Evolutionary conservation across 2,113 vertebrate genomes (phyloP).

Genomic region (Gasterosteus aculeatus): DNA sequence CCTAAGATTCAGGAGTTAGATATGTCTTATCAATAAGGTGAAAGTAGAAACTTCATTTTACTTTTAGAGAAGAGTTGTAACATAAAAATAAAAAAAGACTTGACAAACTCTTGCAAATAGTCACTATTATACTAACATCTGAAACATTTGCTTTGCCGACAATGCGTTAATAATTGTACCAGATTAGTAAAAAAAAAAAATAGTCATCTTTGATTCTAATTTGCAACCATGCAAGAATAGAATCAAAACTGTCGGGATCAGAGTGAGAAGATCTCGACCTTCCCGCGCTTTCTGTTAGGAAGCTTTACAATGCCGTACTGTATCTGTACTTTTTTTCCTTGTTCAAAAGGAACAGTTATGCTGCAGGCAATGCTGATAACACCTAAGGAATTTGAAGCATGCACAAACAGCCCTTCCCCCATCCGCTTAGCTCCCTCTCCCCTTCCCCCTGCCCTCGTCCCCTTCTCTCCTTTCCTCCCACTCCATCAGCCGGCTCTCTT

Average conservation of each 20-base stretch:
- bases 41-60: background rate
- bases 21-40: background rate
- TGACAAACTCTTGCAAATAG: background rate
- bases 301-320: slow-evolving; percentile 28
- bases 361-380: slow-evolving; percentile 77
- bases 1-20: background rate
- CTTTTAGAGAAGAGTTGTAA: background rate
- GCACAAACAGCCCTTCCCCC: slow-evolving; percentile 81
- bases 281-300: slow-evolving; percentile 8
- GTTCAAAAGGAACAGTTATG: slow-evolving; percentile 73
- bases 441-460: slow-evolving; percentile 53
- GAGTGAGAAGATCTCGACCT: slow-evolving; percentile 15
- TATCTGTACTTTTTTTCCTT: slow-evolving; percentile 32
- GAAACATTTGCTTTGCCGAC: background rate
- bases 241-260: slow-evolving; percentile 15
- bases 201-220: slow-evolving; percentile 8
- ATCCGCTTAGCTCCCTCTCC: slow-evolving; percentile 52
- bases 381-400: slow-evolving; percentile 80
- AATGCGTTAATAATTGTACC: background rate
- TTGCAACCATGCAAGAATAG: slow-evolving; percentile 7
- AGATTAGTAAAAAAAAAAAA: background rate
- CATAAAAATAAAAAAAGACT: background rate
- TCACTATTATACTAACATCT: background rate
- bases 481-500: slow-evolving; percentile 62
- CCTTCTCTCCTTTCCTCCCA: slow-evolving; percentile 62